Conservation (phyloP, 2,888 invertebrate species). For the Drosophila atroscutellata region DNA sequence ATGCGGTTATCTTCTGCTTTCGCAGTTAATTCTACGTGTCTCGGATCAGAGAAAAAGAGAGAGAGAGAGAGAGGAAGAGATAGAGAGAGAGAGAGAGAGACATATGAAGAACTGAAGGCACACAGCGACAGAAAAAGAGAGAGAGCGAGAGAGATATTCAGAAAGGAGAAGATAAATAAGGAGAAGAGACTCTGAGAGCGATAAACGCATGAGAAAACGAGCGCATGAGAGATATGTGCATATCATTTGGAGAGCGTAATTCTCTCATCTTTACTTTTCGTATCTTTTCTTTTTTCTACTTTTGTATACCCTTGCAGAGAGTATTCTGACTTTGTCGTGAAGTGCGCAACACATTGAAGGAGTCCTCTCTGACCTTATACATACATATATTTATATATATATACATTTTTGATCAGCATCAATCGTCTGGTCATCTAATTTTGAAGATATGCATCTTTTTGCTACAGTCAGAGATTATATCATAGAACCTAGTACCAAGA, state of each 20-base stretch:
- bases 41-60: conserved; percentile 1
- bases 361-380: not conserved
- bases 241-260: not conserved
- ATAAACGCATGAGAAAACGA: conserved; percentile 51
- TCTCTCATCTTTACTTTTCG: conserved; percentile 1
- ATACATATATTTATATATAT: too few species aligned
- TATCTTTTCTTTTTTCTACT: conserved; percentile 4
- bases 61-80: not conserved
- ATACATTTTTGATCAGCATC: not conserved
- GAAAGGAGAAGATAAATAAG: conserved; percentile 6
- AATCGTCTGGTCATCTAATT: not conserved
- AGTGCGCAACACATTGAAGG: not conserved
- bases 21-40: not conserved
- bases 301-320: conserved; percentile 14
- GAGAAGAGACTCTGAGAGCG: conserved; percentile 39
- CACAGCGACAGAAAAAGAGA: conserved; percentile 1
- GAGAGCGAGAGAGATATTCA: conserved; percentile 13
- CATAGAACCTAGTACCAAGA: not conserved
- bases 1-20: conserved; percentile 28
- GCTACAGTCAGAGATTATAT: not conserved
- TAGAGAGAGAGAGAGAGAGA: not conserved
- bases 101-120: not conserved
- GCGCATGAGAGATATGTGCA: conserved; percentile 31
- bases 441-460: not conserved
- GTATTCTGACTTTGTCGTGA: not conserved